phyloP scores from a whole-genome alignment of 1,140 invertebrate species.

The Drosophila repleta region DNA sequence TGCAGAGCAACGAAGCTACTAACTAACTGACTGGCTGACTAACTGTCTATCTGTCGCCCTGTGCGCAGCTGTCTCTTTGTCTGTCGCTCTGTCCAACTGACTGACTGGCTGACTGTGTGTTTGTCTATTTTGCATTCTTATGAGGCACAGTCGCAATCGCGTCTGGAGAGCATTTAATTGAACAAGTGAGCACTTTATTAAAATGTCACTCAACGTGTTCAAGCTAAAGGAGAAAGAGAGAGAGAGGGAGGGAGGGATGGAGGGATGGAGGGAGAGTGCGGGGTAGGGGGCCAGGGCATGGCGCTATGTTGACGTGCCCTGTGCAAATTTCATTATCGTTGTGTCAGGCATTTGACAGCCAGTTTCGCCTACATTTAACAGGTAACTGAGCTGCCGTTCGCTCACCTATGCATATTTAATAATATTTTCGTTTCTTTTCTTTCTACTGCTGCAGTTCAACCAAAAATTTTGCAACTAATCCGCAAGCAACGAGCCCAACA shows the following conservation, averaged over 20 bases:
- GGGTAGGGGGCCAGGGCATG: background rate
- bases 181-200: constrained; percentile 81
- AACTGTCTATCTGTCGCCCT: constrained; percentile 14
- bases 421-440: constrained; percentile 37
- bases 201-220: constrained; percentile 79
- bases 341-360: constrained; percentile 74
- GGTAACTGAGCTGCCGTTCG: constrained; percentile 42
- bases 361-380: constrained; percentile 75
- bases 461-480: constrained; percentile 29
- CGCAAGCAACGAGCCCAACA: constrained; percentile 31
- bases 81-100: background rate
- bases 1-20: background rate
- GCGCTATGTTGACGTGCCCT: constrained; percentile 45
- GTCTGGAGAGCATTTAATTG: constrained; percentile 66
- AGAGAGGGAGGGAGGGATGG: background rate
- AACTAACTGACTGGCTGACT: constrained; percentile 26
- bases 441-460: constrained; percentile 32
- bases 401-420: constrained; percentile 69
- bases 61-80: background rate
- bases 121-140: constrained; percentile 60
- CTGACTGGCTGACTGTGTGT: constrained; percentile 21
- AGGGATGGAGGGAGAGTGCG: background rate
- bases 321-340: constrained; percentile 76
- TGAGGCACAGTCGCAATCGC: constrained; percentile 27
- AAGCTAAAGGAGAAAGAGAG: constrained; percentile 10